Evolutionary conservation across 2,797 vertebrate genomes (phyloP).

Genomic region (Epinephelus awoara): DNA sequence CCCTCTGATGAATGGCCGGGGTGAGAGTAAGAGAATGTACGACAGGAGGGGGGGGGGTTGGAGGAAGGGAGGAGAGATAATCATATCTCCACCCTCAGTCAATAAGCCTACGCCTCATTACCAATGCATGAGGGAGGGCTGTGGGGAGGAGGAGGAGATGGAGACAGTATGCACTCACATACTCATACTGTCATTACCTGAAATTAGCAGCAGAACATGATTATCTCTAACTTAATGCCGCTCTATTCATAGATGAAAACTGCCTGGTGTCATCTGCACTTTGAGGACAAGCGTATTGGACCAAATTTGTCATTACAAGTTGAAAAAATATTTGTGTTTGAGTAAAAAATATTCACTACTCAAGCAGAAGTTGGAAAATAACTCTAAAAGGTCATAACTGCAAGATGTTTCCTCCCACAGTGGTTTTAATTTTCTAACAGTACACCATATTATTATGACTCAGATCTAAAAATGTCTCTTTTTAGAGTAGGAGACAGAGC

Average conservation of each 20-base stretch:
- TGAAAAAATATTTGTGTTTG: constrained; percentile 14
- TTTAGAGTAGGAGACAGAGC: constrained; percentile 1
- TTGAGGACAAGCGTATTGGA: constrained; percentile 24
- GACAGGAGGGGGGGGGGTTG: background rate
- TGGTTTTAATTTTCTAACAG: constrained; percentile 1
- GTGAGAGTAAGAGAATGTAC: constrained; percentile 35
- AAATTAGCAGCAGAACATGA: constrained; percentile 73
- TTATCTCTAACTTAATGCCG: constrained; percentile 66
- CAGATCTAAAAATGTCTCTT: constrained; percentile 18
- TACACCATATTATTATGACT: constrained; percentile 27
- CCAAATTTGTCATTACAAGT: constrained; percentile 1
- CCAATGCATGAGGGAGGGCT: constrained; percentile 72
- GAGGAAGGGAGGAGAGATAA: constrained; percentile 65
- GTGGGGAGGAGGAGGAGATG: constrained; percentile 43
- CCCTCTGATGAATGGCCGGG: constrained; percentile 63
- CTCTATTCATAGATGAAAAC: constrained; percentile 57
- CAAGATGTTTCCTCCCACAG: constrained; percentile 5
- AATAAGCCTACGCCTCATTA: constrained; percentile 79
- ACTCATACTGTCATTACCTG: constrained; percentile 73
- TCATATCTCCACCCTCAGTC: constrained; percentile 80
- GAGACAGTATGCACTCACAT: constrained; percentile 63
- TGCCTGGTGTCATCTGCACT: constrained; percentile 47
- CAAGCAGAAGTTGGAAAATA: background rate
- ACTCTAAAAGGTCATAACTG: constrained; percentile 20
- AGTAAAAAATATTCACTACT: background rate